Evolutionary conservation across 2,888 invertebrate species (phyloP).

Genomic region (Orthonevra nobilis): DNA sequence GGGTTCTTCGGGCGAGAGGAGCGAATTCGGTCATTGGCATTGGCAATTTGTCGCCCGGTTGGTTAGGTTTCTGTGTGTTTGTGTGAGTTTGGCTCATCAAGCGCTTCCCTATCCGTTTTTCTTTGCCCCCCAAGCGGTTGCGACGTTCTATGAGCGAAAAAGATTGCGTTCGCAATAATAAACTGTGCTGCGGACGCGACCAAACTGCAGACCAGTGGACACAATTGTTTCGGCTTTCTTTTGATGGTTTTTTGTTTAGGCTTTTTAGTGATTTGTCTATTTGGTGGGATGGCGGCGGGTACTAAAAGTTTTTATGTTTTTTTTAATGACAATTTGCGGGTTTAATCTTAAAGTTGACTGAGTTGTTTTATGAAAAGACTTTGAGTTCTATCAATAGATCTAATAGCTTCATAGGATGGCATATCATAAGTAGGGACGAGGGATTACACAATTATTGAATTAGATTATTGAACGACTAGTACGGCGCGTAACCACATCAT

Average conservation of each 20-base stretch:
- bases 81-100: background rate
- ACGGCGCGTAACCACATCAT: no score
- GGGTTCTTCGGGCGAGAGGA: background rate
- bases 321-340: no score
- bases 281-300: no score
- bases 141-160: conserved; percentile 15
- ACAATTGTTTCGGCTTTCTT: conserved; percentile 35
- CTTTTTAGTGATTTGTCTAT: no score
- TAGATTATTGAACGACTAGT: no score
- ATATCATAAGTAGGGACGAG: no score
- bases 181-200: background rate
- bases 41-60: conserved; percentile 21
- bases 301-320: no score
- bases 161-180: conserved; percentile 35
- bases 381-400: no score
- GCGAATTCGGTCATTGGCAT: conserved; percentile 61
- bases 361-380: no score
- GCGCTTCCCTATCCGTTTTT: conserved; percentile 9
- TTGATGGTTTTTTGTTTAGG: conserved; percentile 7
- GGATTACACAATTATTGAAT: no score
- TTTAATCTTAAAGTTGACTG: no score
- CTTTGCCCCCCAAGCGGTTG: background rate
- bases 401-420: no score
- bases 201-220: background rate
- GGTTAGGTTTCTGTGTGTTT: background rate